These are phyloP conservation scores for Brachyptera risi DNA, from an alignment of 2,888 invertebrate species.

Conservation along the genomic window DNA sequence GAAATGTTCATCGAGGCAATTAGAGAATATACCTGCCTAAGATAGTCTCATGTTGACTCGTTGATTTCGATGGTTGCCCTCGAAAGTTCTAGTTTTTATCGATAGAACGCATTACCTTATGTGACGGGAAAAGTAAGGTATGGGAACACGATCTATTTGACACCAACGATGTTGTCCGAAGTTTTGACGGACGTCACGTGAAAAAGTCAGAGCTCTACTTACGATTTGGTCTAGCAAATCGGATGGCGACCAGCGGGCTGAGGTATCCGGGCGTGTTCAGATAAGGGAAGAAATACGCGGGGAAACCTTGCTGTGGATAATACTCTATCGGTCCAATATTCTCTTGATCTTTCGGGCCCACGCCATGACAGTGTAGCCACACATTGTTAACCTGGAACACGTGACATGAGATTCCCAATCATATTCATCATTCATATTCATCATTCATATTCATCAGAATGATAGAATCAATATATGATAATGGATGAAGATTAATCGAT, in stretches of 20 bases:
- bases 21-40: too few species aligned
- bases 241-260: conserved; percentile 62
- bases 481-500: not conserved
- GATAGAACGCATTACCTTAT: too few species aligned
- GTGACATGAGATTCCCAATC: not conserved
- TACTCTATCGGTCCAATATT: conserved; percentile 66
- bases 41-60: too few species aligned
- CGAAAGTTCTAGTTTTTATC: too few species aligned
- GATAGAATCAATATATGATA: not conserved
- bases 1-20: too few species aligned
- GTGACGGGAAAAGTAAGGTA: not conserved
- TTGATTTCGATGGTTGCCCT: too few species aligned
- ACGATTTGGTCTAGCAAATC: conserved; percentile 53
- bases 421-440: not conserved
- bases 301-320: conserved; percentile 46
- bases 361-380: conserved; percentile 80
- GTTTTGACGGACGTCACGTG: conserved; percentile 36
- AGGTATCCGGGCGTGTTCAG: conserved; percentile 55
- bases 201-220: too few species aligned
- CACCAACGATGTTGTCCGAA: too few species aligned
- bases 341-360: conserved; percentile 70
- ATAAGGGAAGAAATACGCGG: conserved; percentile 51
- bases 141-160: not conserved
- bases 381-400: conserved; percentile 58
- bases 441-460: not conserved